Evolutionary conservation across 2,888 invertebrate genomes (phyloP), one percentile per base, ranked within the genome.

Genomic region (Craniophora ligustri): DNA sequence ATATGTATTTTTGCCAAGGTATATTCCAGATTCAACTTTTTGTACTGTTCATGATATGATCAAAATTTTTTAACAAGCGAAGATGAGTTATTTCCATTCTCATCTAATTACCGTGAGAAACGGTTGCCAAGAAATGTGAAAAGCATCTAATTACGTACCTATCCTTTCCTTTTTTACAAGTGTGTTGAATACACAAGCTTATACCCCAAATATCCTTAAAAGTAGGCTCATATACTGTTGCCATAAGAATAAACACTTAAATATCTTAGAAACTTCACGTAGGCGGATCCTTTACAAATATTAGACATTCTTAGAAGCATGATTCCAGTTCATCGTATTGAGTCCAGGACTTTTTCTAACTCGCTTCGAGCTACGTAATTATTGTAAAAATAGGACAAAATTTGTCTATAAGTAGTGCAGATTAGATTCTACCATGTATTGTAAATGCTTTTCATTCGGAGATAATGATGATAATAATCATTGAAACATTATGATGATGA

Each of bases 121-220:
- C 8, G 11, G n/a, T 21, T 46, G 26, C 10, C 18, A 14, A 31
- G 39, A 18, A 51, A 48, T 21, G 32, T 54, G 38, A 14, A 45
- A 48, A 47, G 35, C 15, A 23, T 15, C 67, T 63, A 41, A 67
- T 69, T 58, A 55, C 49, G 53, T 51, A 44, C 49, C 53, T 51
- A 44, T 54, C 15, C 49, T 59, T 16, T 23, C 16, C 38, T 26
- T 48, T 53, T 54, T 53, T 60, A 28, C 46, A 18, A 31, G 26
- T 18, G 11, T 36, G 28, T 48, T 55, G 14, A 36, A 36, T 35
- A 59, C 41, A 56, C 45, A 51, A 8, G 15, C 28, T 36, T 21
- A 32, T 56, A 31, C 45, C 23, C 21, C 26, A 41, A 67, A 72
- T 67, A 42, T 36, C 26, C 36, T 48, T 8, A 40, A 42, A 48